These are phyloP conservation scores for Rhinophrynus dorsalis DNA, from an alignment of 2,797 vertebrate species.

Conservation along the genomic window DNA sequence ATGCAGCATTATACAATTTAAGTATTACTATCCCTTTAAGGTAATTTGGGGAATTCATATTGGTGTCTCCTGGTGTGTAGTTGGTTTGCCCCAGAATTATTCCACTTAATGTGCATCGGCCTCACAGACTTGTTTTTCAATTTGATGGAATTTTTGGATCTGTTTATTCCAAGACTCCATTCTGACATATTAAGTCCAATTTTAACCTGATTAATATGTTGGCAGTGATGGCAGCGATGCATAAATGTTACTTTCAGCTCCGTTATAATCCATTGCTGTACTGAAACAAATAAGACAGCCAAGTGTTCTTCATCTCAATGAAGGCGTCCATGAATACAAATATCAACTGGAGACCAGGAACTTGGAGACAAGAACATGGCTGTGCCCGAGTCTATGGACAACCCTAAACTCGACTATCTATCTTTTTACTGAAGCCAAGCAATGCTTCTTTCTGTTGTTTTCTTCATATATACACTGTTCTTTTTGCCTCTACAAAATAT, in stretches of 20 bases:
- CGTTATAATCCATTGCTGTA: slow-evolving; percentile 7
- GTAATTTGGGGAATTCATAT: no score
- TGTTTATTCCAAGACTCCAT: neutral
- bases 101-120: no score
- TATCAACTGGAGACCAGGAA: neutral
- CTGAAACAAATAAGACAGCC: slow-evolving; percentile 16
- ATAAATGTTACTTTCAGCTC: slow-evolving; percentile 27
- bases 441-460: no score
- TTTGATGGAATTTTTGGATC: neutral
- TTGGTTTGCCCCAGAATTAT: no score
- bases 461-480: no score
- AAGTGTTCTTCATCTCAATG: slow-evolving; percentile 24
- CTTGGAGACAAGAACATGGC: neutral
- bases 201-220: slow-evolving; percentile 31
- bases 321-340: slow-evolving; percentile 25
- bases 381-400: neutral
- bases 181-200: neutral
- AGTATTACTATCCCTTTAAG: no score
- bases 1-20: no score
- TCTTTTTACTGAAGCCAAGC: no score
- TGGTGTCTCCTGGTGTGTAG: no score
- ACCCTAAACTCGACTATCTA: no score
- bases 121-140: neutral
- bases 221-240: slow-evolving; percentile 14
- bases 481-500: no score